Conservation (phyloP, 2,113 vertebrate genomes). For the Heterocephalus glaber region DNA sequence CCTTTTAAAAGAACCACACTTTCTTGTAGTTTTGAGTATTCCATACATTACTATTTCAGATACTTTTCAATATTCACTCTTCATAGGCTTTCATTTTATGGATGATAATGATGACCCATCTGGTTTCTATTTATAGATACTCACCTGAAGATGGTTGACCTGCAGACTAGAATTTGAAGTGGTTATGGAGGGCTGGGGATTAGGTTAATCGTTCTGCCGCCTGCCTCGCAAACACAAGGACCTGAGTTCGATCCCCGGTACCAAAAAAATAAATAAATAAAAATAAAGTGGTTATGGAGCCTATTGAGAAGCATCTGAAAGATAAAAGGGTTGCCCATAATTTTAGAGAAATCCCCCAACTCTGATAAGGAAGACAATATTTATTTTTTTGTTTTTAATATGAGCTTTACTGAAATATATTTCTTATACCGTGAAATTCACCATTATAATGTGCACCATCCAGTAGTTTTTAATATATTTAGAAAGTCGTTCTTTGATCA, state of each 20-base stretch:
- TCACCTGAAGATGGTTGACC: not conserved
- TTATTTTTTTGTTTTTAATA: not conserved
- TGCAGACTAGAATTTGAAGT: slow-evolving; percentile 21
- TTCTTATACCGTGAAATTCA: not conserved
- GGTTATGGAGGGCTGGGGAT: too few relatives aligned
- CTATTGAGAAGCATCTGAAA: slow-evolving; percentile 1
- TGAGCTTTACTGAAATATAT: not conserved
- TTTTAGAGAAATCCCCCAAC: not conserved
- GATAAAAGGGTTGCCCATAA: slow-evolving; percentile 15
- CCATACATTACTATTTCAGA: not conserved
- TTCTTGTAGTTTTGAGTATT: not conserved
- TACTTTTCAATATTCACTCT: slow-evolving; percentile 28
- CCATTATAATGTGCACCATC: not conserved
- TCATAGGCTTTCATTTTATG: slow-evolving; percentile 37
- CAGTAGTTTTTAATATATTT: not conserved
- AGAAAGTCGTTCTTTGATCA: not conserved
- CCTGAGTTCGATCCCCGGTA: too few relatives aligned
- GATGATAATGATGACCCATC: not conserved
- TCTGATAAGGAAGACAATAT: slow-evolving; percentile 10
- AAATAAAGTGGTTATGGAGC: not conserved
- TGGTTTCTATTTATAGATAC: not conserved
- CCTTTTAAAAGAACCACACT: slow-evolving; percentile 39
- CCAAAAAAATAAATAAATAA: too few relatives aligned
- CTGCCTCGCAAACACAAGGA: too few relatives aligned
- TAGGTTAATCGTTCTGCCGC: too few relatives aligned